Base-by-base conservation (phyloP, 2,113 vertebrate species). In the Forbesichthys agassizii region DNA sequence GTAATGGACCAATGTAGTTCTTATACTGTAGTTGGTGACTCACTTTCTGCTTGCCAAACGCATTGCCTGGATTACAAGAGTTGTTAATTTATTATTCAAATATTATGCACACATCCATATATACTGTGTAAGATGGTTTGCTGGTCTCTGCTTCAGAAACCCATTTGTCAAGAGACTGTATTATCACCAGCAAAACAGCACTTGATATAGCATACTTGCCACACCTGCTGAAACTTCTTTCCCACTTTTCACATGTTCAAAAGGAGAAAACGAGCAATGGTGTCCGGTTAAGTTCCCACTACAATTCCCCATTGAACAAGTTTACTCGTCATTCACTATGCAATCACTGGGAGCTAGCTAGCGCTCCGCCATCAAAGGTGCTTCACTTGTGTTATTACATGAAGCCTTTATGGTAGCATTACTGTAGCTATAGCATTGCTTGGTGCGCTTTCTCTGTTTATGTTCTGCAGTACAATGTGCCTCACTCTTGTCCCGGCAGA, bases 401-500 rank as follows among this genome's bases (percentile, higher is more conserved):
- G 53, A 33, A 60, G 55, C 18, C 49, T 80, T 59, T 4, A 54
- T 36, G 51, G 57, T 72, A 63, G 80, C 73, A 42, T 36, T 61
- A 66, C 74, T 48, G 36, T 75, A 72, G 80, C 57, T 4, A 77
- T 72, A 73, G 75, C 81, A 59, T 83, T 42, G 61, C 71, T 69
- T 71, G 68, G 36, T 75, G 27, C 66, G 59, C 73, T 20, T 69
- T 33, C 58, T 67, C 1, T 46, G 46, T 73, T 71, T 54, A 64
- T 75, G 65, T 74, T 69, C 77, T 79, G 80, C 80, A 59, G 73
- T 68, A 86, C 80, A 67, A 88, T 16, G 86, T 90, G 87, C 88
- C 88, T 90, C 85, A 84, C 75, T 83, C 68, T 83, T 61, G 72
- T 84, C 81, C 67, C 80, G 87, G 80, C 78, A 86, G 83, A 78